These are phyloP conservation scores for Papilio machaon DNA, from an alignment of 1,140 invertebrate genomes.

Conservation along the genomic window DNA sequence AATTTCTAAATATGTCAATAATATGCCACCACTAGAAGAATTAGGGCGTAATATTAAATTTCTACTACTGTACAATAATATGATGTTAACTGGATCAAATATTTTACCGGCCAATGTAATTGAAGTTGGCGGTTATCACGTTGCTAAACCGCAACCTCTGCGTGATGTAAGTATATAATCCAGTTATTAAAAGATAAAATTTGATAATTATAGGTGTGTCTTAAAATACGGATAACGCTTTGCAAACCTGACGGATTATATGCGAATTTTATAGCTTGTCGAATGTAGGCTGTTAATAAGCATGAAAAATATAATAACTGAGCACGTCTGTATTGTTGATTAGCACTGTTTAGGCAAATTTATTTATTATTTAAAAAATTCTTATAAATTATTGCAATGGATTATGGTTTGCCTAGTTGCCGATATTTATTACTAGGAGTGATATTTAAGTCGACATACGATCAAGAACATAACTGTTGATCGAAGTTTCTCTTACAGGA, in stretches of 20 bases:
- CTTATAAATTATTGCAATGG: not conserved
- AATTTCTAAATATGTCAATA: conserved; percentile 81
- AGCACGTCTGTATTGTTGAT: not conserved
- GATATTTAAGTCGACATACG: not conserved
- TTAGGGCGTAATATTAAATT: conserved; percentile 83
- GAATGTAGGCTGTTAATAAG: not conserved
- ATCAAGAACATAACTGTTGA: not conserved
- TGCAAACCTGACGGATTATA: not conserved
- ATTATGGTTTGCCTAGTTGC: not conserved
- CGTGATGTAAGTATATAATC: conserved; percentile 72
- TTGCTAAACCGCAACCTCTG: conserved; percentile 82
- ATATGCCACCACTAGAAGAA: conserved; percentile 83
- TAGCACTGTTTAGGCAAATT: not conserved
- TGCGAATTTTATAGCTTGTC: not conserved
- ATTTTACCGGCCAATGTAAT: conserved; percentile 84
- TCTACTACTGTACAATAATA: conserved; percentile 85
- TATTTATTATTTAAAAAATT: not conserved
- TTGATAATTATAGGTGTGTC: too few species aligned
- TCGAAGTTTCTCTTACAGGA: conserved; percentile 76
- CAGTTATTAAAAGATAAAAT: too few species aligned
- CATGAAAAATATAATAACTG: not conserved
- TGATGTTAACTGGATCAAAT: conserved; percentile 81
- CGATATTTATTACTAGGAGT: not conserved
- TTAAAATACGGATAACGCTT: too few species aligned
- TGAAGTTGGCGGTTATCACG: conserved; percentile 86